Conservation (phyloP, 2,797 vertebrate species). For the Bradypus variegatus region DNA sequence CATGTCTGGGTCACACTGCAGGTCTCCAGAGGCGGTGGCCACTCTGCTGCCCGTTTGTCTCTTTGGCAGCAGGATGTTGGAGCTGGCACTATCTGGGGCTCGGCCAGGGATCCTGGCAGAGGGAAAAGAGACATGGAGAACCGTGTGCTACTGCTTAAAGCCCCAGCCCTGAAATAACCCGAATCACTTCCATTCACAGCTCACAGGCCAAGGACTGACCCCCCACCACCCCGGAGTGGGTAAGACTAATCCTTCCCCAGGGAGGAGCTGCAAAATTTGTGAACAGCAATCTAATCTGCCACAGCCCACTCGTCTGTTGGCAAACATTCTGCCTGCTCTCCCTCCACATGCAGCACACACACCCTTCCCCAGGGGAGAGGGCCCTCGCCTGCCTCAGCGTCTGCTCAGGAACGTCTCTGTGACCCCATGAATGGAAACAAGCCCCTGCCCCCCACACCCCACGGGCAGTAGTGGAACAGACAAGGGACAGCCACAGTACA, state of each 20-base stretch:
- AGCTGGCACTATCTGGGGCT: not conserved
- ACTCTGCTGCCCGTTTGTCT: not conserved
- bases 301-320: not conserved
- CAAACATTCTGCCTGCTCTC: not conserved
- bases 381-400: too few relatives aligned
- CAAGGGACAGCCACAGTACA: accelerated
- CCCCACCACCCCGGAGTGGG: not conserved
- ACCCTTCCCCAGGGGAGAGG: not conserved
- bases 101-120: not conserved
- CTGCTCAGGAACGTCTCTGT: not conserved
- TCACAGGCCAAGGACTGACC: not conserved
- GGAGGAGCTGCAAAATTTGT: not conserved
- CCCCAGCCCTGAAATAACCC: not conserved
- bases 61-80: not conserved
- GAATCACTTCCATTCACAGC: not conserved
- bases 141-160: not conserved
- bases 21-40: too few relatives aligned
- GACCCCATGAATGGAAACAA: not conserved
- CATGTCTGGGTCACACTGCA: too few relatives aligned
- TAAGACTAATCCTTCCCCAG: not conserved
- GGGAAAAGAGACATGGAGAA: not conserved
- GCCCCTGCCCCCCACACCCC: not conserved
- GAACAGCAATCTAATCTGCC: not conserved
- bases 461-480: too few relatives aligned
- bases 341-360: too few relatives aligned